These are phyloP conservation scores for Halictus rubicundus DNA, from an alignment of 1,140 invertebrate genomes.

Conservation along the genomic window DNA sequence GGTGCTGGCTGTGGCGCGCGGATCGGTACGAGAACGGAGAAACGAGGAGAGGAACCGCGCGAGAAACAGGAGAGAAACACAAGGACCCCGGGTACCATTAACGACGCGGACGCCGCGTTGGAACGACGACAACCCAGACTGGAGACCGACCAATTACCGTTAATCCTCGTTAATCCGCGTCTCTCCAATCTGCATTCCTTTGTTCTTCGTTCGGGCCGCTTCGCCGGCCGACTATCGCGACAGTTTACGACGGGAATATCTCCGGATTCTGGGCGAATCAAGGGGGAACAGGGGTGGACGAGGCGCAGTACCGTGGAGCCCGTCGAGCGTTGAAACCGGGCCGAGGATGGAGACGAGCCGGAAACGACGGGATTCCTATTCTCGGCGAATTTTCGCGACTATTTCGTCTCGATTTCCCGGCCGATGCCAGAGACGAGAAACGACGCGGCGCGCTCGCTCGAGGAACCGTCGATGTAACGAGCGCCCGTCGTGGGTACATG, in stretches of 20 bases:
- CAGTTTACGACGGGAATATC: slow-evolving; percentile 26
- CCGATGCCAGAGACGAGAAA: neutral
- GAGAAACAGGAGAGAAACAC: neutral
- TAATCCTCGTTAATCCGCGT: slow-evolving; percentile 73
- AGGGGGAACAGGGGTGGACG: neutral
- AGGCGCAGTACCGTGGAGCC: slow-evolving; percentile 17
- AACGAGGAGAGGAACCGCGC: neutral
- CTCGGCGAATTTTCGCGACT: slow-evolving; percentile 9
- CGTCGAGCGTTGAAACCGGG: slow-evolving; percentile 2
- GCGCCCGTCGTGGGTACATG: neutral
- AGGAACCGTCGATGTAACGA: slow-evolving; percentile 4
- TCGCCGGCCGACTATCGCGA: slow-evolving; percentile 50
- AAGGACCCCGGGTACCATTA: slow-evolving; percentile 12
- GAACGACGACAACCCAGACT: slow-evolving; percentile 15
- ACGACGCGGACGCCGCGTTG: neutral
- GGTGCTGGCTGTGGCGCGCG: too few species aligned
- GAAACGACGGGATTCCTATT: slow-evolving; percentile 11
- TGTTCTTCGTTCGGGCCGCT: slow-evolving; percentile 66
- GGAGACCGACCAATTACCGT: slow-evolving; percentile 72
- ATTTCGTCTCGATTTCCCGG: slow-evolving; percentile 22
- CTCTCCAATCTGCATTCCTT: slow-evolving; percentile 75
- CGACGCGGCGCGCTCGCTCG: neutral
- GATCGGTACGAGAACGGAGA: neutral
- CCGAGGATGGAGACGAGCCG: neutral
- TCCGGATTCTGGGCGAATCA: neutral